Conservation (phyloP, 2,888 invertebrate genomes). For the Melanophora roralis region DNA sequence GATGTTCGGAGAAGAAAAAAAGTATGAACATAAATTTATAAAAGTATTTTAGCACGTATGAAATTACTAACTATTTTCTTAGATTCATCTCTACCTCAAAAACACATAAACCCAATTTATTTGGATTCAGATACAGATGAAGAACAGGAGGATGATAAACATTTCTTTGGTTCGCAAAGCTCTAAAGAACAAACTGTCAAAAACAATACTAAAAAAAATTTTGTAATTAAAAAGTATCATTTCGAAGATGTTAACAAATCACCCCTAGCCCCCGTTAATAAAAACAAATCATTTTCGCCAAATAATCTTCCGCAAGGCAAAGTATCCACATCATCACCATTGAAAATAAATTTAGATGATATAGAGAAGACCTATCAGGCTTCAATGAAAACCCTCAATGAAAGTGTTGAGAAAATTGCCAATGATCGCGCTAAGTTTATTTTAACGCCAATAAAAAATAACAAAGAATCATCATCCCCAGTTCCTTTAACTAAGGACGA, state of each 20-base stretch:
- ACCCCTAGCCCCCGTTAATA: slow-evolving; percentile 65
- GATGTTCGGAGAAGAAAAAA: slow-evolving; percentile 62
- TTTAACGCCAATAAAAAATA: slow-evolving; percentile 59
- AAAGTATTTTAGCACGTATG: not conserved
- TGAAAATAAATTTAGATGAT: slow-evolving; percentile 68
- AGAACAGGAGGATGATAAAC: slow-evolving; percentile 42
- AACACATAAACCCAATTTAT: slow-evolving; percentile 71
- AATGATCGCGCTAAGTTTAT: slow-evolving; percentile 55
- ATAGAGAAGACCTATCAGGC: slow-evolving; percentile 70
- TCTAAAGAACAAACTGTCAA: slow-evolving; percentile 7
- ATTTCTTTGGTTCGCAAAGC: not conserved
- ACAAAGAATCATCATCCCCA: not conserved
- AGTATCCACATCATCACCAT: slow-evolving; percentile 32
- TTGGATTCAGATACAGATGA: slow-evolving; percentile 73
- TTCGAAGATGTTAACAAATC: slow-evolving; percentile 67
- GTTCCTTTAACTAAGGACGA: not conserved
- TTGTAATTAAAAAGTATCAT: slow-evolving; percentile 66
- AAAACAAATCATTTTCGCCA: not conserved
- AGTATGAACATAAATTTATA: slow-evolving; percentile 12
- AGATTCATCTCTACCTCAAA: slow-evolving; percentile 28
- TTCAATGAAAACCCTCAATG: slow-evolving; percentile 69
- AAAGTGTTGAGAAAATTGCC: slow-evolving; percentile 68
- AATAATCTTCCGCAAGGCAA: slow-evolving; percentile 5
- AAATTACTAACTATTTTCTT: not conserved
- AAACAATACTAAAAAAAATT: slow-evolving; percentile 30